Conservation (phyloP, 2,888 invertebrate species). For the Pristionchus maxplancki region DNA sequence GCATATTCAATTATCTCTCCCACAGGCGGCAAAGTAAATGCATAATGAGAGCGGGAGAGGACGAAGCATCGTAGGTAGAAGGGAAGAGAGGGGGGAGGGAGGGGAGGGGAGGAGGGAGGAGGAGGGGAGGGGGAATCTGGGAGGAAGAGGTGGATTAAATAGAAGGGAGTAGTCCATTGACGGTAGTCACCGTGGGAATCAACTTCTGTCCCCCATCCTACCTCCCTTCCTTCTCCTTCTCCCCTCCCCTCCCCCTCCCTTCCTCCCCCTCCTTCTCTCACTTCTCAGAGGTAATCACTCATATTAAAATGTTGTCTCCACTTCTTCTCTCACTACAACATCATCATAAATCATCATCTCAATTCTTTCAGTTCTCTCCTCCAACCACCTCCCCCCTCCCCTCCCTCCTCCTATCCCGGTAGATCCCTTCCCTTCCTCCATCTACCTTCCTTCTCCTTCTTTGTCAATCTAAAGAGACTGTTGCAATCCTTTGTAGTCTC, state of each 20-base stretch:
- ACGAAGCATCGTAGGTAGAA: constrained; percentile 42
- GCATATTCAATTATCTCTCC: constrained; percentile 49
- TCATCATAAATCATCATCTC: constrained; percentile 40
- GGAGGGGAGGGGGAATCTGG: constrained; percentile 2
- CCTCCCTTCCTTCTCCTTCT: neutral
- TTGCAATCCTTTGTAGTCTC: constrained; percentile 22
- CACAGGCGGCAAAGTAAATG: constrained; percentile 44
- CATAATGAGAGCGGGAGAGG: constrained; percentile 47
- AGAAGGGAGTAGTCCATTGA: constrained; percentile 18
- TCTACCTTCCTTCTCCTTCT: neutral
- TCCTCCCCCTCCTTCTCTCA: neutral
- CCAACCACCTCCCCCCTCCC: neutral
- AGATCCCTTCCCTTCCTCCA: constrained; percentile 15
- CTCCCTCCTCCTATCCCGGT: neutral
- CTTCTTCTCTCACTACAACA: constrained; percentile 31
- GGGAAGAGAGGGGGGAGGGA: neutral
- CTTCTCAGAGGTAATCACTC: constrained; percentile 28
- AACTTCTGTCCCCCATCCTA: neutral
- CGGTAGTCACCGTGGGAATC: constrained; percentile 44
- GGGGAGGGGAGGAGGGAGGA: neutral
- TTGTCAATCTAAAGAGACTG: neutral
- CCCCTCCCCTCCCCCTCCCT: neutral
- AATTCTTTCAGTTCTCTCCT: constrained; percentile 1
- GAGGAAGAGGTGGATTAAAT: constrained; percentile 20
- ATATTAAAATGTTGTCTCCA: constrained; percentile 42